A percentile compares a stretch with the other conserved stretches of the same genome.
These are phyloP conservation scores for Macaca nemestrina DNA, from an alignment of 2,113 vertebrate species.

Conservation along the genomic window DNA sequence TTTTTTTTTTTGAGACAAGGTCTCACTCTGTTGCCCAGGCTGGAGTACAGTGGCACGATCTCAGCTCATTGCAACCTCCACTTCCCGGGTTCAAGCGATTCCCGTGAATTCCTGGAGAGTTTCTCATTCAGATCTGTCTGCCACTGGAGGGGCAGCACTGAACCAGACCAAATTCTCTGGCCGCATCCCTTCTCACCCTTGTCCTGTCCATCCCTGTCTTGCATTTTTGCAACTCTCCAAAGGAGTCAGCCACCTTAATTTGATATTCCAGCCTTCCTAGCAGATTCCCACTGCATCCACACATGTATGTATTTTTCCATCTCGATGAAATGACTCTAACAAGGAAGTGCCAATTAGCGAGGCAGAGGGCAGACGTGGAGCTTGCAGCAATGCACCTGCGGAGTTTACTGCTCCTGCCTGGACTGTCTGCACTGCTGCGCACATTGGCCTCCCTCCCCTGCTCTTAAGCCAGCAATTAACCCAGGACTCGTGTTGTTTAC, in stretches of 20 bases:
- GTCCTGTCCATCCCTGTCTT: accelerated
- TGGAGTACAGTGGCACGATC: too few relatives aligned
- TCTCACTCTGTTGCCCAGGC: too few relatives aligned
- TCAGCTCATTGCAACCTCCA: too few relatives aligned
- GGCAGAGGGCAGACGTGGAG: background rate
- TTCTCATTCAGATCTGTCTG: background rate
- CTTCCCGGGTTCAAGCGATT: too few relatives aligned
- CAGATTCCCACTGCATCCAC: background rate
- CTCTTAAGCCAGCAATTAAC: background rate
- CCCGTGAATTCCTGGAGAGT: accelerated
- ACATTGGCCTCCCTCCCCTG: background rate
- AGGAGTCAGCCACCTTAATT: background rate
- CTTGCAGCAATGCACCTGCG: background rate
- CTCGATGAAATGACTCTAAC: background rate
- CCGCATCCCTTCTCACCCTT: accelerated
- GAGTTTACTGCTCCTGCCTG: accelerated
- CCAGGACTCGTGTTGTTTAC: background rate
- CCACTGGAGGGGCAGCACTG: background rate
- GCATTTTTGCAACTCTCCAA: background rate
- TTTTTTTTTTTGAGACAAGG: background rate
- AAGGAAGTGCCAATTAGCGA: constrained; percentile 44
- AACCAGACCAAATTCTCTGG: background rate
- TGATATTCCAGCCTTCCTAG: background rate
- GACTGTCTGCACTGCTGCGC: accelerated
- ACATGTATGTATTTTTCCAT: accelerated